These are phyloP conservation scores for Amiota mariae DNA, from an alignment of 2,888 invertebrate genomes.

Conservation along the genomic window DNA sequence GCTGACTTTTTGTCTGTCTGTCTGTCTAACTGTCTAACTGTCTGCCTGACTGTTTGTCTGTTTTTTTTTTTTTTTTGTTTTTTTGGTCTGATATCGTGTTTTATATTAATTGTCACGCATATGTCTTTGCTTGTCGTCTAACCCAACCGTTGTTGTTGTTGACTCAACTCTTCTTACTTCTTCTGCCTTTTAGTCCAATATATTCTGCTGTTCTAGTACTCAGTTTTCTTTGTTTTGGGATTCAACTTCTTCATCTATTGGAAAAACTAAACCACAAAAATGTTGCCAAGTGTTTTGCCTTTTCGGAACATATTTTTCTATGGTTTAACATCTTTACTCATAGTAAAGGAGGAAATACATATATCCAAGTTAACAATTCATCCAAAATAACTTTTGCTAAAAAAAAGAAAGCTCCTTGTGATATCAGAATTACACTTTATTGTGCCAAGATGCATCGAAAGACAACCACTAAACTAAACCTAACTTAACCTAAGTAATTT, in stretches of 20 bases:
- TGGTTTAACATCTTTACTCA: background rate
- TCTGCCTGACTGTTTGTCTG: background rate
- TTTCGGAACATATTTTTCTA: background rate
- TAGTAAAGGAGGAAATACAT: background rate
- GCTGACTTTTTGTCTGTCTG: conserved; percentile 6
- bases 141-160: conserved; percentile 43
- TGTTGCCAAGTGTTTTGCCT: conserved; percentile 56
- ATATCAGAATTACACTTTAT: no score
- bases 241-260: conserved; percentile 45
- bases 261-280: conserved; percentile 61
- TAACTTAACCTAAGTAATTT: no score
- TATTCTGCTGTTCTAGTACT: conserved; percentile 33
- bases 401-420: no score
- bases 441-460: no score
- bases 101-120: conserved; percentile 68
- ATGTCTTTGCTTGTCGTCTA: conserved; percentile 49
- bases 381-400: no score
- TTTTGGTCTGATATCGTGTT: conserved; percentile 32
- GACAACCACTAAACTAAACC: no score
- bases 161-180: conserved; percentile 28
- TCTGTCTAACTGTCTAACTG: background rate
- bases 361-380: no score
- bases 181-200: conserved; percentile 37
- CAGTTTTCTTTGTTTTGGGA: conserved; percentile 56
- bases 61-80: conserved; percentile 6